Conservation (phyloP, 2,888 invertebrate species). For the Cephonodes hylas region DNA sequence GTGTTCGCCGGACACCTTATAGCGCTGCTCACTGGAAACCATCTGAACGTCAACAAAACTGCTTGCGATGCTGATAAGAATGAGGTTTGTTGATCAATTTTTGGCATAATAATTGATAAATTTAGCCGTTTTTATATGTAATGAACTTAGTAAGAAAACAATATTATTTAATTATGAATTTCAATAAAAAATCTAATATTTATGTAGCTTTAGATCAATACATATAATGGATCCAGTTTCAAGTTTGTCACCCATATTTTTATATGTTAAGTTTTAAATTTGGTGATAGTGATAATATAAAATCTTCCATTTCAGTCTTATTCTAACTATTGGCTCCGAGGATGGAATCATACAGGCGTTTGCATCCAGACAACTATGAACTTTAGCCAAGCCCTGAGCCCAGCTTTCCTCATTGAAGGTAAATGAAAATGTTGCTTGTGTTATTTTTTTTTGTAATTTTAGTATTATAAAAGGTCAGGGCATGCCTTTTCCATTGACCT, state of each 20-base stretch:
- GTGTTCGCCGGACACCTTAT: constrained; percentile 82
- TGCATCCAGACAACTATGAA: constrained; percentile 89
- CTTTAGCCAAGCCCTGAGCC: constrained; percentile 87
- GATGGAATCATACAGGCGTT: constrained; percentile 83
- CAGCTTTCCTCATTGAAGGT: constrained; percentile 90
- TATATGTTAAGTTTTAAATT: no score
- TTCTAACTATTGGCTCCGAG: constrained; percentile 83
- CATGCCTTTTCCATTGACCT: no score
- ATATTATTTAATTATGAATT: no score
- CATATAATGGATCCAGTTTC: no score
- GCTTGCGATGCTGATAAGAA: constrained; percentile 33
- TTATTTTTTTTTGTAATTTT: background rate
- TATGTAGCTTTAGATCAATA: no score
- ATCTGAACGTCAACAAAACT: constrained; percentile 39
- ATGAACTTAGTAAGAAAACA: background rate
- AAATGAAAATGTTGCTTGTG: constrained; percentile 29
- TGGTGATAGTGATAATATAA: no score
- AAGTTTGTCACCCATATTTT: no score
- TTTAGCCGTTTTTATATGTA: background rate
- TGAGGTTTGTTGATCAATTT: background rate
- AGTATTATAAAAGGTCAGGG: no score
- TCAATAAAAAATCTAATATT: no score
- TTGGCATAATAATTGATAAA: background rate
- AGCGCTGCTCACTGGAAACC: constrained; percentile 82
- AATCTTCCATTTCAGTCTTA: constrained; percentile 53